These are phyloP conservation scores for Anguilla japonica DNA, from an alignment of 2,113 vertebrate species.

Conservation along the genomic window DNA sequence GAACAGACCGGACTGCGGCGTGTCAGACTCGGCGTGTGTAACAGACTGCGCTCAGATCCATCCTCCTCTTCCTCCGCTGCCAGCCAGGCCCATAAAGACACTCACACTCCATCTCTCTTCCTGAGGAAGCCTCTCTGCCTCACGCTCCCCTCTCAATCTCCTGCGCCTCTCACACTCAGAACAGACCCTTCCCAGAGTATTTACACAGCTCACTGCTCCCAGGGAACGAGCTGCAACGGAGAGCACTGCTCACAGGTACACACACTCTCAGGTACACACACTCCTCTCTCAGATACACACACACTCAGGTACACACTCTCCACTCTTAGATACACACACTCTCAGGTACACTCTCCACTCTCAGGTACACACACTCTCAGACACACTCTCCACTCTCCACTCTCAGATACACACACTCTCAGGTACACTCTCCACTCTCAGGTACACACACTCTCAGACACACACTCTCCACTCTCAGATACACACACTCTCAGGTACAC, in stretches of 20 bases:
- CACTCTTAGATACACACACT: slow-evolving; percentile 32
- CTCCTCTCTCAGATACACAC: slow-evolving; percentile 12
- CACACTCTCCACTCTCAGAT: not conserved
- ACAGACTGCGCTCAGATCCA: slow-evolving; percentile 13
- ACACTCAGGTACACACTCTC: not conserved
- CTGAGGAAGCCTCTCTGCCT: not conserved
- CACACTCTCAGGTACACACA: not conserved
- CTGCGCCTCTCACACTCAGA: not conserved
- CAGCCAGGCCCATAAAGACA: not conserved
- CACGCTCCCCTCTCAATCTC: not conserved
- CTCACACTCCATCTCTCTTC: not conserved
- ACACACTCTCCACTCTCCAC: no score
- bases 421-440: no score
- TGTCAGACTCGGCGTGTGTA: not conserved
- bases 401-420: no score
- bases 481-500: no score
- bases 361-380: slow-evolving; percentile 4
- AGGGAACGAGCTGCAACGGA: not conserved
- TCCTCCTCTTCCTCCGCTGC: not conserved
- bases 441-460: no score
- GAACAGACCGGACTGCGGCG: not conserved
- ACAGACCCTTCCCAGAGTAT: not conserved
- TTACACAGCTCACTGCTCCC: not conserved
- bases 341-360: slow-evolving; percentile 16
- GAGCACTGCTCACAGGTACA: no score